These are phyloP conservation scores for Erpetoichthys calabaricus DNA, from an alignment of 2,797 vertebrate species.

Conservation along the genomic window DNA sequence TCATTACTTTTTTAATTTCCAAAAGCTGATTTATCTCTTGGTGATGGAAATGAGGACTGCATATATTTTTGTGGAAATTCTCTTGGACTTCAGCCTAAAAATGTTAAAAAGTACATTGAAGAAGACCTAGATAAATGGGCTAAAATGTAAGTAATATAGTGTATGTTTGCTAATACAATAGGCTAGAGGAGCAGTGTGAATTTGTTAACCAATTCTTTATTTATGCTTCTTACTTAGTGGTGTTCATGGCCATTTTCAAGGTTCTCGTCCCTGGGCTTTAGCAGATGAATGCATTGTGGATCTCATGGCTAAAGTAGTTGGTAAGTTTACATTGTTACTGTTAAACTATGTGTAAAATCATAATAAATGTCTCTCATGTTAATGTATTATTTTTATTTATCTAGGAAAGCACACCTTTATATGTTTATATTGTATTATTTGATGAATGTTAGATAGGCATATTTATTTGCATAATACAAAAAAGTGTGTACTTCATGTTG, in stretches of 20 bases:
- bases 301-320: constrained; percentile 68
- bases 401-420: too few species aligned
- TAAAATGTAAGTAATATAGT: constrained; percentile 51
- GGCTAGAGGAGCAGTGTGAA: too few species aligned
- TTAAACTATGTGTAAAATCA: too few species aligned
- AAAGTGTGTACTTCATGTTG: too few species aligned
- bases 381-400: too few species aligned
- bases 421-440: too few species aligned
- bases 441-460: too few species aligned
- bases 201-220: not conserved
- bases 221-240: constrained; percentile 43
- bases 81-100: constrained; percentile 75
- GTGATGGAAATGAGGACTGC: constrained; percentile 52
- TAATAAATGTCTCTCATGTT: too few species aligned
- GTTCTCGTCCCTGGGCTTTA: constrained; percentile 69
- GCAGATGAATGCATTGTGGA: constrained; percentile 67
- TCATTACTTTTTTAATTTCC: constrained; percentile 9
- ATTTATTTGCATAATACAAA: too few species aligned
- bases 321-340: constrained; percentile 40
- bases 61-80: constrained; percentile 81
- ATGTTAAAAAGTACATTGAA: constrained; percentile 58
- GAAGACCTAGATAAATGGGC: constrained; percentile 90
- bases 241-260: constrained; percentile 61
- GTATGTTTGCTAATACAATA: not conserved
- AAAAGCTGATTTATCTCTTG: constrained; percentile 61